Evolutionary conservation across 2,797 vertebrate species (phyloP).

Genomic region (Pyrrhura leucotis): DNA sequence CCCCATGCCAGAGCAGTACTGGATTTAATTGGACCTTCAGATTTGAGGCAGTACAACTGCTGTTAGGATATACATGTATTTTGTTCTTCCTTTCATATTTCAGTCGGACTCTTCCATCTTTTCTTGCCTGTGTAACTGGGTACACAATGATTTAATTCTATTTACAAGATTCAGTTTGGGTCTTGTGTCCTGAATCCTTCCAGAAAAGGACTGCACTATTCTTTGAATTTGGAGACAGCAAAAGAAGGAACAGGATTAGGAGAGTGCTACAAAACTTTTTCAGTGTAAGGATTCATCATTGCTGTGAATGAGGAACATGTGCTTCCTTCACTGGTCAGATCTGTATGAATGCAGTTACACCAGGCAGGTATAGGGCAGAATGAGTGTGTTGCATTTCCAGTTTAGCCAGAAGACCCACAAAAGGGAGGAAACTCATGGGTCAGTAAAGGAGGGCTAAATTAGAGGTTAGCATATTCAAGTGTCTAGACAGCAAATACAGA

Average conservation of each 20-base stretch:
- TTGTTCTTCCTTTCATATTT: neutral
- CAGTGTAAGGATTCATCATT: neutral
- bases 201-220: neutral
- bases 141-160: neutral
- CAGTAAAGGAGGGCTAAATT: constrained; percentile 70
- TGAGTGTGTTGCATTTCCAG: constrained; percentile 62
- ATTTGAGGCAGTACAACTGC: neutral
- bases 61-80: neutral
- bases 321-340: constrained; percentile 36
- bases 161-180: neutral
- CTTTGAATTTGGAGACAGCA: neutral
- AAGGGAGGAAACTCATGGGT: constrained; percentile 64
- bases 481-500: constrained; percentile 72
- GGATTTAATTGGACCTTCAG: neutral
- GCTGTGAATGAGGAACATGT: neutral
- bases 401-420: constrained; percentile 69
- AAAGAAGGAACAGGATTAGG: neutral
- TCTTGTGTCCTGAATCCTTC: neutral
- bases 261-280: neutral
- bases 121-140: neutral
- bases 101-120: neutral
- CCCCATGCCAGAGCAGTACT: neutral
- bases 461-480: constrained; percentile 70
- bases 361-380: constrained; percentile 34
- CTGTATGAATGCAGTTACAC: constrained; percentile 22